Evolutionary conservation across 2,797 vertebrate species (phyloP).

Genomic region (Eulemur albifrons): DNA sequence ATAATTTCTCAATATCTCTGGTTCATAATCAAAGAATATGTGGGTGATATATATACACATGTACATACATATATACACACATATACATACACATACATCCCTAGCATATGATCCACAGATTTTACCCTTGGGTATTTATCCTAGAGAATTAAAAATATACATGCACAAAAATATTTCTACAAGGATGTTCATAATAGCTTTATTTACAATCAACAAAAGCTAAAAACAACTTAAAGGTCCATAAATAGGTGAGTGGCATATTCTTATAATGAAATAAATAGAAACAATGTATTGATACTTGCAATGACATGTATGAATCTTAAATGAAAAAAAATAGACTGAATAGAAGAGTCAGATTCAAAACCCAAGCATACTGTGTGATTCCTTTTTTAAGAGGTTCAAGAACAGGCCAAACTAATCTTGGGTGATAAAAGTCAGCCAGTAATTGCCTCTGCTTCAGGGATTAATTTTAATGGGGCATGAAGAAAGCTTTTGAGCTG

Average conservation of each 20-base stretch:
- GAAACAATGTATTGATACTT: background rate
- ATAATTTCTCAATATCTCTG: background rate
- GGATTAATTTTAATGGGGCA: conserved; percentile 15
- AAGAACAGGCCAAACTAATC: background rate
- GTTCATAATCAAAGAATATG: background rate
- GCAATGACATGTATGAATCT: background rate
- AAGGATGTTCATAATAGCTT: background rate
- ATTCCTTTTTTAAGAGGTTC: background rate
- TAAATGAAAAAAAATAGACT: background rate
- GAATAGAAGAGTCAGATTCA: background rate
- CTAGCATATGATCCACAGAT: background rate
- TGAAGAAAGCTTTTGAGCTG: background rate
- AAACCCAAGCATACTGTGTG: background rate
- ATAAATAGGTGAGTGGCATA: background rate
- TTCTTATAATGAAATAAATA: background rate
- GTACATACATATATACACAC: too few species aligned
- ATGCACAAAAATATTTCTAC: background rate
- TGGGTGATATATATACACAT: too few species aligned
- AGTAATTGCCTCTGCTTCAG: background rate
- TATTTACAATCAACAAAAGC: background rate
- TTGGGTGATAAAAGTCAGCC: background rate
- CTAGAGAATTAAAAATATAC: background rate
- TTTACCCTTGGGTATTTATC: background rate
- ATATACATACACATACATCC: too few species aligned
- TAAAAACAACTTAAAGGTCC: background rate